phyloP scores from a whole-genome alignment of 2,113 vertebrate genomes.

The Ceyx margarethae region DNA sequence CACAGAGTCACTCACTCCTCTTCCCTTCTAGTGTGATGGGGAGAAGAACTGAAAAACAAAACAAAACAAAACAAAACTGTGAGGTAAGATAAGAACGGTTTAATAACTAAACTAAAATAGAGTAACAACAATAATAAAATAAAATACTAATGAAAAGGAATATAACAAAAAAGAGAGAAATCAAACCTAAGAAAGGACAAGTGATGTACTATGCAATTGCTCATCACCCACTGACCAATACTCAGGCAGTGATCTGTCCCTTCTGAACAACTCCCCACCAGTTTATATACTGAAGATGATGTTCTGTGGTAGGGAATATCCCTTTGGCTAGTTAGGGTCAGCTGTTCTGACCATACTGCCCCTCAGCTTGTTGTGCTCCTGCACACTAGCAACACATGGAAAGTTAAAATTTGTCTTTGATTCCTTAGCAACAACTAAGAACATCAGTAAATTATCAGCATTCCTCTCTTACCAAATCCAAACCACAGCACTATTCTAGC shows the following conservation, averaged over 20 bases:
- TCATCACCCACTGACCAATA: neutral
- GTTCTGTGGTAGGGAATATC: neutral
- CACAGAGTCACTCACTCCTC: neutral
- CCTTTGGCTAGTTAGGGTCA: neutral
- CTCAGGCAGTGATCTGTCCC: neutral
- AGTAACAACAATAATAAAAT: neutral
- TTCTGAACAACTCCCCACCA: neutral
- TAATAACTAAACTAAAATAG: neutral
- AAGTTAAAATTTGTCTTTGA: neutral
- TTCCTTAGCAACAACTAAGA: neutral
- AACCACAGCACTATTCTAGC: neutral
- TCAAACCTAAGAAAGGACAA: neutral
- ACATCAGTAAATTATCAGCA: neutral
- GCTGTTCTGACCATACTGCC: neutral
- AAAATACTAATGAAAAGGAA: neutral
- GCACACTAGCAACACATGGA: neutral
- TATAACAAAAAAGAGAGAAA: neutral
- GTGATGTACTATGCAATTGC: neutral
- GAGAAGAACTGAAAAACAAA: neutral
- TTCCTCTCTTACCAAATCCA: neutral
- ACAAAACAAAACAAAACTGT: neutral
- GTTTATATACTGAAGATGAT: neutral
- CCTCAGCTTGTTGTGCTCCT: neutral
- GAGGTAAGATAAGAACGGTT: neutral
- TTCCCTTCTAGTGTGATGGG: neutral